phyloP scores from a whole-genome alignment of 2,797 vertebrate species.

The Acanthurus tractus region DNA sequence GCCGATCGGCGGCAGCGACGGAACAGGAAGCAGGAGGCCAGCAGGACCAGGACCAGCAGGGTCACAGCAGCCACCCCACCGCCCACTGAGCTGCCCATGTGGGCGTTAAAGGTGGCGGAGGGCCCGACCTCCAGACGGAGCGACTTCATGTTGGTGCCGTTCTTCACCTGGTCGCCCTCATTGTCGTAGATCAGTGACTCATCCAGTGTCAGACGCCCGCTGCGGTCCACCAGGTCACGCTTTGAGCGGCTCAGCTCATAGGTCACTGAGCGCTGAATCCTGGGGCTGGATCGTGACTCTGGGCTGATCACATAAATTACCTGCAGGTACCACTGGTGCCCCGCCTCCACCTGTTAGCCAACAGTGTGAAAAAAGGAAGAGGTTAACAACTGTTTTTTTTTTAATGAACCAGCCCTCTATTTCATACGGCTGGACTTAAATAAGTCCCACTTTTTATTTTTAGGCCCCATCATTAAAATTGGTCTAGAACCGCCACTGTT shows the following conservation, averaged over 20 bases:
- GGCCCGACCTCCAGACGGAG: conserved; percentile 89
- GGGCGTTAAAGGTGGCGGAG: conserved; percentile 85
- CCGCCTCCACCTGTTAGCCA: conserved; percentile 92
- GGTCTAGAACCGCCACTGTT: no score
- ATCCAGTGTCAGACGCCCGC: conserved; percentile 85
- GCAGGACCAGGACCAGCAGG: conserved; percentile 87
- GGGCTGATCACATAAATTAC: conserved; percentile 97
- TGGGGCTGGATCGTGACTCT: conserved; percentile 87
- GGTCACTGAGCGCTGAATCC: conserved; percentile 89
- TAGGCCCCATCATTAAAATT: no score
- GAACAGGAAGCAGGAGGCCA: conserved; percentile 88
- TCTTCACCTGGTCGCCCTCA: conserved; percentile 95
- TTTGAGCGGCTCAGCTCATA: conserved; percentile 78
- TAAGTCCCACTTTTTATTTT: no score
- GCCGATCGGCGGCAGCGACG: conserved; percentile 84
- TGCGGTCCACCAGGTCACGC: conserved; percentile 87
- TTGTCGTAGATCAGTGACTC: conserved; percentile 98
- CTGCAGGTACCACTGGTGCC: conserved; percentile 98
- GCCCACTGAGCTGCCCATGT: conserved; percentile 89
- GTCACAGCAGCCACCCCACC: conserved; percentile 88
- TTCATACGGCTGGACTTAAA: no score
- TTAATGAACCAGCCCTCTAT: neutral
- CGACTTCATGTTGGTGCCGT: conserved; percentile 98
- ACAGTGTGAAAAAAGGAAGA: neutral
- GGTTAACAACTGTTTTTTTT: neutral